These are phyloP conservation scores for Platerodrilus igneus DNA, from an alignment of 2,888 invertebrate species.

Conservation along the genomic window DNA sequence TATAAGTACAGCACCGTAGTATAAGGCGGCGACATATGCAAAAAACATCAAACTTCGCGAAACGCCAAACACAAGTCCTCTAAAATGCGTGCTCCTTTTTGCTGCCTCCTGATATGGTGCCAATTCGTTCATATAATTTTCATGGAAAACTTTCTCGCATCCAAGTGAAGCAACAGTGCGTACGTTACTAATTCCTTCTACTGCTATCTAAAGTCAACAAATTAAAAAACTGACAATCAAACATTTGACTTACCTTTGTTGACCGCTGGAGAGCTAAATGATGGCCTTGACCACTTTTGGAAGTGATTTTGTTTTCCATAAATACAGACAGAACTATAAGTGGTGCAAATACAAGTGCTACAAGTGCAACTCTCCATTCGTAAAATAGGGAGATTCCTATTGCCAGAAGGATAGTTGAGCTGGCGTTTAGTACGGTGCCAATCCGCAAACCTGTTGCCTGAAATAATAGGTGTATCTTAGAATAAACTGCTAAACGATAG, in stretches of 20 bases:
- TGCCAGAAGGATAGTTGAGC: constrained; percentile 63
- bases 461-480: constrained; percentile 20
- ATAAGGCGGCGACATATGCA: constrained; percentile 65
- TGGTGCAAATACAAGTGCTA: constrained; percentile 69
- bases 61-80: constrained; percentile 66
- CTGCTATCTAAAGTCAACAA: constrained; percentile 66
- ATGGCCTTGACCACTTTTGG: constrained; percentile 61
- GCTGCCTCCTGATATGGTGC: constrained; percentile 57
- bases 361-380: constrained; percentile 70
- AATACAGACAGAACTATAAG: constrained; percentile 63
- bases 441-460: constrained; percentile 78
- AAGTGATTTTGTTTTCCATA: constrained; percentile 62
- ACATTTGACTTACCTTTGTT: constrained; percentile 63
- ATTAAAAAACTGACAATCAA: too few relatives aligned
- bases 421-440: constrained; percentile 69
- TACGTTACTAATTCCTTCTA: constrained; percentile 73
- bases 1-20: constrained; percentile 67
- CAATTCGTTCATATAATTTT: constrained; percentile 59
- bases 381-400: constrained; percentile 64
- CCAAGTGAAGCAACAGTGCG: constrained; percentile 72
- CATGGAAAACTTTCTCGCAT: constrained; percentile 62
- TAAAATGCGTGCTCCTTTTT: constrained; percentile 58
- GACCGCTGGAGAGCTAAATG: constrained; percentile 67
- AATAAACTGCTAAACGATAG: too few relatives aligned
- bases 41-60: constrained; percentile 68